A percentile compares a stretch with the other conserved stretches of the same genome.
Conservation (phyloP, 2,888 invertebrate species). For the Tolmerus cingulatus region DNA sequence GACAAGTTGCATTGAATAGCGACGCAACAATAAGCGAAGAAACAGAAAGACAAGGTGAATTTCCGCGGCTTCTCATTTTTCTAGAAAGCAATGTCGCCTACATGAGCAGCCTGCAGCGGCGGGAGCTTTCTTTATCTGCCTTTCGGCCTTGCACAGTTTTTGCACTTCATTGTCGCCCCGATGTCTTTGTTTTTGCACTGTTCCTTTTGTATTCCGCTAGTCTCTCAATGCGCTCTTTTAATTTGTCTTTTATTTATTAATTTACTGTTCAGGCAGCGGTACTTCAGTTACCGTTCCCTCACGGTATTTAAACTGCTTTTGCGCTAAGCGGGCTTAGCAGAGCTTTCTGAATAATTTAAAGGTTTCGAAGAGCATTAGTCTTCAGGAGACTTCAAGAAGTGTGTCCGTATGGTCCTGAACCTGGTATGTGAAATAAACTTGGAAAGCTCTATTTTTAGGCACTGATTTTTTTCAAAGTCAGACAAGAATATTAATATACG, state of each 20-base stretch:
- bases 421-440: neutral
- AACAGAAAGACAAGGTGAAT: neutral
- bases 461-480: neutral
- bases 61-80: neutral
- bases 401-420: neutral
- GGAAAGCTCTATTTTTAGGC: neutral
- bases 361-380: neutral
- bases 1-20: neutral
- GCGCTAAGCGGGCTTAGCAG: neutral
- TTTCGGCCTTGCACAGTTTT: constrained; percentile 27
- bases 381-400: neutral
- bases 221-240: neutral
- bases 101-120: neutral
- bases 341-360: neutral
- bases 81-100: neutral
- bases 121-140: constrained; percentile 23
- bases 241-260: neutral
- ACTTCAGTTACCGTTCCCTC: neutral
- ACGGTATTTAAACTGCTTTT: neutral
- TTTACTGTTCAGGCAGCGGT: neutral
- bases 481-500: neutral
- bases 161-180: neutral
- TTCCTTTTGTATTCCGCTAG: neutral
- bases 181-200: neutral
- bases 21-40: neutral